These are phyloP conservation scores for Opisthograptis luteolata DNA, from an alignment of 2,888 invertebrate genomes.

Conservation along the genomic window DNA sequence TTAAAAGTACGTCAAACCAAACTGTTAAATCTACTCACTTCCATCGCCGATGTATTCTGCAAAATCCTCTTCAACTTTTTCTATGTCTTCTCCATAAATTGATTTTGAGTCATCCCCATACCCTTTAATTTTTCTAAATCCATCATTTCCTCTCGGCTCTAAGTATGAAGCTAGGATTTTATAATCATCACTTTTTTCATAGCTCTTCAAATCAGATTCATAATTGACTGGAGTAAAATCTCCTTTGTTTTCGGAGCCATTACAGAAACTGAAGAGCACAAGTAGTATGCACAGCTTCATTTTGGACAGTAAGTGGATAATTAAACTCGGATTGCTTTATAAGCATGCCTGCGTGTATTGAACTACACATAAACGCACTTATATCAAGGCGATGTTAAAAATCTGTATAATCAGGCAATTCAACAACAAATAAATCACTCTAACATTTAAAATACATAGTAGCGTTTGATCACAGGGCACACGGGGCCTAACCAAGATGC, in stretches of 20 bases:
- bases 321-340: too few species aligned
- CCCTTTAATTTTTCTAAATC: too few species aligned
- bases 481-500: too few species aligned
- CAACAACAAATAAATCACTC: too few species aligned
- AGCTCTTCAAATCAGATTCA: background rate
- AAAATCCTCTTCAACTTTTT: background rate
- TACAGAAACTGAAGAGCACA: background rate
- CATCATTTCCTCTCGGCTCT: background rate
- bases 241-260: conserved; percentile 4
- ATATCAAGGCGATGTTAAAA: too few species aligned
- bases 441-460: too few species aligned
- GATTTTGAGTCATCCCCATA: background rate
- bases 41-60: background rate
- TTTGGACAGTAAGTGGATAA: background rate
- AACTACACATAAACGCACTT: too few species aligned
- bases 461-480: too few species aligned
- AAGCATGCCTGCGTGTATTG: too few species aligned
- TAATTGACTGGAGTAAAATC: background rate
- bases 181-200: background rate
- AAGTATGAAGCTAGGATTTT: background rate
- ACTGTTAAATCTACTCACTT: too few species aligned
- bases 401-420: too few species aligned
- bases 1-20: too few species aligned
- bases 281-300: conserved; percentile 1
- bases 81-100: background rate